Evolutionary conservation across 1,140 invertebrate genomes (phyloP).

Genomic region (Triops cancriformis): DNA sequence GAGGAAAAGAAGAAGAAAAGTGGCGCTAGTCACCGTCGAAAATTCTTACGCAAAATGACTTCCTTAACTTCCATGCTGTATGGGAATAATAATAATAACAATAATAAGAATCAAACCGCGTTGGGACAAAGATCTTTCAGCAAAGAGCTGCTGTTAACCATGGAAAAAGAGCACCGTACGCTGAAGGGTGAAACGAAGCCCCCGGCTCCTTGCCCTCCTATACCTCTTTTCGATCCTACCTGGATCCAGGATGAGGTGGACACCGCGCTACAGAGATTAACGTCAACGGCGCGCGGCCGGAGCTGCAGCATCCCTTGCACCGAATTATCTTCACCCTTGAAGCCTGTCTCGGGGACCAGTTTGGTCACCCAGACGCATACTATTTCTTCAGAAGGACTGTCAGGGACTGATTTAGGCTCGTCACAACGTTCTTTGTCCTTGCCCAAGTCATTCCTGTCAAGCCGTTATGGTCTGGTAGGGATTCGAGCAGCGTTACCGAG

Average conservation of each 20-base stretch:
- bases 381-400: neutral
- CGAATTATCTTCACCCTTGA: neutral
- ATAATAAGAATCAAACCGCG: neutral
- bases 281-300: neutral
- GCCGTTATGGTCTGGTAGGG: slow-evolving; percentile 36
- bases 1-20: neutral
- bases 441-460: slow-evolving; percentile 53
- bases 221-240: neutral
- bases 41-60: slow-evolving; percentile 3
- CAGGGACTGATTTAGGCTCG: neutral
- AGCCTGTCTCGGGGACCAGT: neutral
- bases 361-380: neutral
- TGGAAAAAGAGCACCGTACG: neutral
- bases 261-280: neutral
- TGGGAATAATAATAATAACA: neutral
- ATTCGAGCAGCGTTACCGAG: slow-evolving; percentile 35
- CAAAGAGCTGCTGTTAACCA: neutral
- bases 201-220: neutral
- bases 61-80: neutral
- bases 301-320: neutral
- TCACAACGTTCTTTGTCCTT: slow-evolving; percentile 50
- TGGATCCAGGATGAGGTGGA: neutral
- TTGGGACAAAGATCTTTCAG: neutral
- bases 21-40: neutral
- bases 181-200: neutral